These are phyloP conservation scores for Paedocypris micromegethes DNA, from an alignment of 2,797 vertebrate genomes.

Conservation along the genomic window DNA sequence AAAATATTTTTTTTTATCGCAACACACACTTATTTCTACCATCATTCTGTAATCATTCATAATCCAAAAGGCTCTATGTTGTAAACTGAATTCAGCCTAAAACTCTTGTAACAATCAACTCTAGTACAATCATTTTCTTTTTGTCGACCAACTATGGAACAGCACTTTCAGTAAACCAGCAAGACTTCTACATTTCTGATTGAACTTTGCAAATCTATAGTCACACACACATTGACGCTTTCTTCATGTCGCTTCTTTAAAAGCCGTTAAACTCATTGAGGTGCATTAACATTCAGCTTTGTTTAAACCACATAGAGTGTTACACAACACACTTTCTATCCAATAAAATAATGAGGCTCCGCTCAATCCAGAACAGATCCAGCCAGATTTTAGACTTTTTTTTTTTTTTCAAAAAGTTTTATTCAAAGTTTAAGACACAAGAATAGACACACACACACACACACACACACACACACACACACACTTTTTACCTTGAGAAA, in stretches of 20 bases:
- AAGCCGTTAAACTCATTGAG: conserved; percentile 9
- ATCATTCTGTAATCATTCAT: too few relatives aligned
- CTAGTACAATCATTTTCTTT: too few relatives aligned
- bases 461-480: conserved; percentile 13
- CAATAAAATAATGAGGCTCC: conserved; percentile 3
- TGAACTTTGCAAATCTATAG: neutral
- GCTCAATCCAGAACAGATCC: too few relatives aligned
- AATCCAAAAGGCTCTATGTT: too few relatives aligned
- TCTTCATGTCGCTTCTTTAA: neutral
- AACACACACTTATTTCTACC: too few relatives aligned
- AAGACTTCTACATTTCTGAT: neutral
- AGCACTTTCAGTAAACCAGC: too few relatives aligned
- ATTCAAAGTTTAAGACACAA: neutral
- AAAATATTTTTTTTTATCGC: too few relatives aligned
- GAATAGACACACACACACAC: neutral
- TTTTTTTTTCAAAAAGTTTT: neutral
- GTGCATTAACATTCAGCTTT: conserved; percentile 19
- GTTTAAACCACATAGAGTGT: conserved; percentile 7
- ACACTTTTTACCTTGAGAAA: conserved; percentile 48
- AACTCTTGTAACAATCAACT: too few relatives aligned
- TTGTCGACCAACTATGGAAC: too few relatives aligned
- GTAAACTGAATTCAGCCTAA: too few relatives aligned
- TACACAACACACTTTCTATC: conserved; percentile 10
- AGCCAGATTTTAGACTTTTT: too few relatives aligned
- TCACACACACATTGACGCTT: neutral